Conservation (phyloP, 92 coral and sea anemone species). For the Pocillopora grandis region DNA sequence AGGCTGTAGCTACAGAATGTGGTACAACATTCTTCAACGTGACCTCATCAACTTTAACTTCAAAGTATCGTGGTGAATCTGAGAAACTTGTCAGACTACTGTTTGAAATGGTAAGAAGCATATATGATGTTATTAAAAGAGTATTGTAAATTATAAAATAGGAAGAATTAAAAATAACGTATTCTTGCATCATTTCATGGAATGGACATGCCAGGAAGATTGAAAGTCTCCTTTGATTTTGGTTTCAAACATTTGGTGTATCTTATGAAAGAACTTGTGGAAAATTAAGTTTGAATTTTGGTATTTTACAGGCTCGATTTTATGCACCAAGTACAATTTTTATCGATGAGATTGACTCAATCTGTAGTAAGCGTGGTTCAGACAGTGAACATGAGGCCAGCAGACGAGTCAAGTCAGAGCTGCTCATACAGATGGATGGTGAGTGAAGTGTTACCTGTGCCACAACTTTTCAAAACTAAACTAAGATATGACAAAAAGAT, state of each 20-base stretch:
- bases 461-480: not conserved
- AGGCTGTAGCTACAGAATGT: slow-evolving; percentile 98
- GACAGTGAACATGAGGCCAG: slow-evolving; percentile 99
- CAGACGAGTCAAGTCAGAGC: slow-evolving; percentile 95
- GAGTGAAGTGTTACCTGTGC: slow-evolving; percentile 19
- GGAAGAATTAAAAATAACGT: no score
- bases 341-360: slow-evolving; percentile 97
- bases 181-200: no score
- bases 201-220: no score
- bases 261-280: no score
- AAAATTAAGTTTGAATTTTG: no score
- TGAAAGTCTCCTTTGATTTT: no score
- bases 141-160: not conserved
- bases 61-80: slow-evolving; percentile 98
- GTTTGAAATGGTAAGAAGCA: slow-evolving; percentile 87
- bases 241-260: no score
- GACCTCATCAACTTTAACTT: slow-evolving; percentile 92
- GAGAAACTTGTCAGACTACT: slow-evolving; percentile 92
- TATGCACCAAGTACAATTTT: slow-evolving; percentile 99
- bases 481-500: not conserved
- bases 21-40: slow-evolving; percentile 98
- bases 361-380: slow-evolving; percentile 96
- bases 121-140: not conserved
- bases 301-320: slow-evolving; percentile 81
- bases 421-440: slow-evolving; percentile 99